Conservation (phyloP, 2,113 vertebrate genomes). For the Pygathrix nemaeus region DNA sequence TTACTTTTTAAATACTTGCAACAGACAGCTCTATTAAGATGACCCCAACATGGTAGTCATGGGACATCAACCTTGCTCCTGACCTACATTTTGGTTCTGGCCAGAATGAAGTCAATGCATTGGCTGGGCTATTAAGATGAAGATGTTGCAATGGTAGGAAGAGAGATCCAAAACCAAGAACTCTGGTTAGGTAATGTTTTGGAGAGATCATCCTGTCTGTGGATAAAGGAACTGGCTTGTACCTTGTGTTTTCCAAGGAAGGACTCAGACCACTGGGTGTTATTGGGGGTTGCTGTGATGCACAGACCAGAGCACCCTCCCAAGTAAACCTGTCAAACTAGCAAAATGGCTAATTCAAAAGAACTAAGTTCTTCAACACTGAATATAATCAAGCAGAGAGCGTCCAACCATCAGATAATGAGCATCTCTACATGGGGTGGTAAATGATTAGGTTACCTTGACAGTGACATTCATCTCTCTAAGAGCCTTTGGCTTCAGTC, state of each 20-base stretch:
- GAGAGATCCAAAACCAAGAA: background rate
- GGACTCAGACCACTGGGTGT: background rate
- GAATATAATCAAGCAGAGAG: fast-evolving
- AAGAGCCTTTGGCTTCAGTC: background rate
- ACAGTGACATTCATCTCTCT: background rate
- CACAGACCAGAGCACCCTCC: fast-evolving
- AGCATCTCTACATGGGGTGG: background rate
- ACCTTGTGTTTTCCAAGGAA: background rate
- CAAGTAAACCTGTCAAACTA: background rate
- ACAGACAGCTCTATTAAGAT: background rate
- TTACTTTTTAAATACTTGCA: background rate
- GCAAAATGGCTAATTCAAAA: too few relatives aligned
- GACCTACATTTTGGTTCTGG: background rate
- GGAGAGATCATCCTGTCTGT: background rate
- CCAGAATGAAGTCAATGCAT: background rate
- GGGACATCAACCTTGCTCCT: fast-evolving
- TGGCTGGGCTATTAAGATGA: fast-evolving
- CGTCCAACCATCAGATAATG: fast-evolving
- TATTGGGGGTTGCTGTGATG: fast-evolving
- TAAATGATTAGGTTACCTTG: background rate
- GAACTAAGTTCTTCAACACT: background rate
- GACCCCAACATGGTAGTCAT: too few relatives aligned
- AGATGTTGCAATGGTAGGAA: fast-evolving
- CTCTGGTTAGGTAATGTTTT: background rate
- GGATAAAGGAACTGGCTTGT: background rate